Evolutionary conservation across 2,113 vertebrate species (phyloP).

Genomic region (Ramphastos sulfuratus): DNA sequence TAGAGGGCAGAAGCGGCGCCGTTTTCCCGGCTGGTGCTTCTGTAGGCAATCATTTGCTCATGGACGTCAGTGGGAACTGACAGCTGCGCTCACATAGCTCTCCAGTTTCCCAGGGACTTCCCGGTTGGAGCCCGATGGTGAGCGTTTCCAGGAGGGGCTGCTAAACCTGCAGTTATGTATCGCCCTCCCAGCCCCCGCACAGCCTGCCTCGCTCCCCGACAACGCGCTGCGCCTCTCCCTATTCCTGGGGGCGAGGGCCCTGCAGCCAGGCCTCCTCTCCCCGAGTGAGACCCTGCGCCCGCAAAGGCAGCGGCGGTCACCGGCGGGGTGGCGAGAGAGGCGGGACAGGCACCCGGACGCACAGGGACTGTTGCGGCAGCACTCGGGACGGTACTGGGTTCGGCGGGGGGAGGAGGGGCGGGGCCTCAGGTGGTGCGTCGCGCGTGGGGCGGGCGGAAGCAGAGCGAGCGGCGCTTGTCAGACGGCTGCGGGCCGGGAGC

Average conservation of each 20-base stretch:
- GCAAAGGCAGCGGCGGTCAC: accelerated
- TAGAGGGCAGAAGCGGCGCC: not conserved
- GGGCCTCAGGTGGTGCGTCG: no score
- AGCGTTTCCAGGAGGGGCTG: accelerated
- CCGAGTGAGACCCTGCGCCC: not conserved
- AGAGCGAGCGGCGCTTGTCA: not conserved
- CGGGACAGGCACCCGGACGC: not conserved
- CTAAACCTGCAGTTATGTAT: accelerated
- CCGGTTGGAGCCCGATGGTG: accelerated
- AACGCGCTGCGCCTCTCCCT: no score
- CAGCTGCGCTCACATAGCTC: not conserved
- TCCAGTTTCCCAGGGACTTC: not conserved
- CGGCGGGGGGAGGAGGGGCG: not conserved
- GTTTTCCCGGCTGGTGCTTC: not conserved
- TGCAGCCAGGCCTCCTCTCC: no score
- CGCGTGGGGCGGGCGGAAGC: not conserved
- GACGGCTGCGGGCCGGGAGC: not conserved
- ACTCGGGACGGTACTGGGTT: not conserved
- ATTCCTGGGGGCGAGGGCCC: not conserved
- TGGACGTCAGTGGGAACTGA: accelerated
- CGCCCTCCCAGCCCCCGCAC: not conserved
- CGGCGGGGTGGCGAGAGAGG: no score
- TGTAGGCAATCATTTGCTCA: no score
- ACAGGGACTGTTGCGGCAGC: not conserved
- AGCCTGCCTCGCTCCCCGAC: not conserved